These are phyloP conservation scores for Conopomorpha cramerella DNA, from an alignment of 1,140 invertebrate genomes.

Conservation along the genomic window DNA sequence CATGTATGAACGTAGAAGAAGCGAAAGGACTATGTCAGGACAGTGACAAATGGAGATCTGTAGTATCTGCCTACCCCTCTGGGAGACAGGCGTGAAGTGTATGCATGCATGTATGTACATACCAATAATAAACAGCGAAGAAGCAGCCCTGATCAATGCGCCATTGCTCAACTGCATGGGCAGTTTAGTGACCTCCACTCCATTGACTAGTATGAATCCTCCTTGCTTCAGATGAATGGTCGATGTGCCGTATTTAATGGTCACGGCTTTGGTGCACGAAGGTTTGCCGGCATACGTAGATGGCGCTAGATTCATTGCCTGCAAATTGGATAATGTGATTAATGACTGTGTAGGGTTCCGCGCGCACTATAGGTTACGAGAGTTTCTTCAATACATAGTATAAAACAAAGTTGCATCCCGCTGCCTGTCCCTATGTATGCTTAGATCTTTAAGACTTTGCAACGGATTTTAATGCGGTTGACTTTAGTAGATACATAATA, in stretches of 20 bases:
- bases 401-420: too few relatives aligned
- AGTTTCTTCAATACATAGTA: too few relatives aligned
- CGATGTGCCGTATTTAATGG: constrained; percentile 57
- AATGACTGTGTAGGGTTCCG: background rate
- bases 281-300: constrained; percentile 62
- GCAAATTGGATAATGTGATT: background rate
- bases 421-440: too few relatives aligned
- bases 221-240: constrained; percentile 75
- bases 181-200: constrained; percentile 68
- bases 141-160: constrained; percentile 69
- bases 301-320: constrained; percentile 69
- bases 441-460: too few relatives aligned
- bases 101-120: too few relatives aligned
- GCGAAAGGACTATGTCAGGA: too few relatives aligned
- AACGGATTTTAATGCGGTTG: too few relatives aligned
- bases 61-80: too few relatives aligned
- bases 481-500: too few relatives aligned
- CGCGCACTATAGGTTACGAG: background rate
- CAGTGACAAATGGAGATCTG: too few relatives aligned
- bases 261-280: constrained; percentile 83
- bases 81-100: too few relatives aligned
- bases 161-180: constrained; percentile 67
- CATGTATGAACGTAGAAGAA: too few relatives aligned
- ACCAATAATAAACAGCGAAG: constrained; percentile 76
- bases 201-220: constrained; percentile 70